Percentiles rank a stretch among this genome's conserved stretches.
Evolutionary conservation across 2,888 invertebrate species (phyloP).

Genomic region (Drosophila ustulata): DNA sequence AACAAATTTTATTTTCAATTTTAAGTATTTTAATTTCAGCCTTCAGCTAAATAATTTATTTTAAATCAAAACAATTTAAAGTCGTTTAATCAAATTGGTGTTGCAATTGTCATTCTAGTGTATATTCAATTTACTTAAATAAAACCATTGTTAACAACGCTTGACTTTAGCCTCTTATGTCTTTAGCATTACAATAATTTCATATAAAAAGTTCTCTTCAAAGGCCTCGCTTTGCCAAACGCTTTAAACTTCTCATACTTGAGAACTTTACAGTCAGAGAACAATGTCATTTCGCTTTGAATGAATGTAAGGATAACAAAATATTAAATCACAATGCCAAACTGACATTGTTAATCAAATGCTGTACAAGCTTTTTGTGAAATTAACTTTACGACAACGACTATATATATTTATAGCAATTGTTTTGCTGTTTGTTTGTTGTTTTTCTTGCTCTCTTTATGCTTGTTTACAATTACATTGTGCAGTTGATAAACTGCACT

Average conservation of each 20-base stretch:
- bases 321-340: slow-evolving; percentile 4
- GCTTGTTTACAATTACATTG: slow-evolving; percentile 20
- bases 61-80: too few relatives aligned
- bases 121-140: too few relatives aligned
- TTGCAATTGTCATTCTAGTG: too few relatives aligned
- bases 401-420: background rate
- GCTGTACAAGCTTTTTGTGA: slow-evolving; percentile 14
- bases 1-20: too few relatives aligned
- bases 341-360: slow-evolving; percentile 19
- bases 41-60: too few relatives aligned
- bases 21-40: too few relatives aligned
- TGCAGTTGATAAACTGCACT: slow-evolving; percentile 7
- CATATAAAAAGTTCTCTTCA: background rate
- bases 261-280: slow-evolving; percentile 1
- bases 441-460: slow-evolving; percentile 2
- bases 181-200: too few relatives aligned
- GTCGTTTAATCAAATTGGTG: too few relatives aligned
- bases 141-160: too few relatives aligned
- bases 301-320: slow-evolving; percentile 1
- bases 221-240: background rate
- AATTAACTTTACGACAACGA: slow-evolving; percentile 1
- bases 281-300: slow-evolving; percentile 10
- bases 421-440: background rate
- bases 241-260: background rate
- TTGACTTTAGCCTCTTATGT: too few relatives aligned